Evolutionary conservation across 2,113 vertebrate species (phyloP).

Genomic region (Notothenia rossii): DNA sequence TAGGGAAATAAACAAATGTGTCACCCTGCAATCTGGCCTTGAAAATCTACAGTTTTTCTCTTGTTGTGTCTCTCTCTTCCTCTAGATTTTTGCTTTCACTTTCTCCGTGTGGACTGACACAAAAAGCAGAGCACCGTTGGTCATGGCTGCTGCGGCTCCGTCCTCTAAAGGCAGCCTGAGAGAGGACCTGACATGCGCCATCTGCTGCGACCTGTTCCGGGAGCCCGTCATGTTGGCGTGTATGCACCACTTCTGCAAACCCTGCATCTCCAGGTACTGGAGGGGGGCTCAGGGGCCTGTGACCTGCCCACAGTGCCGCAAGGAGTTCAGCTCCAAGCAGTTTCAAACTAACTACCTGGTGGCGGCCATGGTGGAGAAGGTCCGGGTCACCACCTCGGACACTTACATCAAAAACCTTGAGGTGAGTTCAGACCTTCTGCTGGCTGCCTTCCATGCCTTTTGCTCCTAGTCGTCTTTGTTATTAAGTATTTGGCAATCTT

Average conservation of each 20-base stretch:
- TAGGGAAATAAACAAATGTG: background rate
- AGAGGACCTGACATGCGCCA: slow-evolving; percentile 90
- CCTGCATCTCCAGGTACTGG: slow-evolving; percentile 89
- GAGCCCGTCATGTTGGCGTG: slow-evolving; percentile 91
- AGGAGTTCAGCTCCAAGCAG: slow-evolving; percentile 76
- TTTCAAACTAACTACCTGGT: slow-evolving; percentile 89
- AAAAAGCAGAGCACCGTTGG: background rate
- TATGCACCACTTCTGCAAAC: slow-evolving; percentile 91
- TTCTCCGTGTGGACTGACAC: slow-evolving; percentile 11
- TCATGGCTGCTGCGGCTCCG: slow-evolving; percentile 59
- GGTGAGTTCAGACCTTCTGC: slow-evolving; percentile 70
- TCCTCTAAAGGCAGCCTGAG: slow-evolving; percentile 76
- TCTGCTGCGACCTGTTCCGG: slow-evolving; percentile 89
- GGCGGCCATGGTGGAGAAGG: slow-evolving; percentile 87
- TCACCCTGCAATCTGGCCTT: background rate
- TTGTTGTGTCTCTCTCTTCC: background rate
- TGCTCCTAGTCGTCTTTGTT: background rate
- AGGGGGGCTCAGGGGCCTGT: slow-evolving; percentile 71
- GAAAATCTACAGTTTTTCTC: background rate
- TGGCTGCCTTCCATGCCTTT: background rate
- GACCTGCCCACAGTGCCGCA: slow-evolving; percentile 89
- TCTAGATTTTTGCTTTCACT: slow-evolving; percentile 43
- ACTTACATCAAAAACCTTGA: slow-evolving; percentile 72
- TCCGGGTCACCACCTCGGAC: slow-evolving; percentile 77
- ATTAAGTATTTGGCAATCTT: slow-evolving; percentile 14